phyloP scores from a whole-genome alignment of 2,113 vertebrate species.

The Anhinga anhinga region DNA sequence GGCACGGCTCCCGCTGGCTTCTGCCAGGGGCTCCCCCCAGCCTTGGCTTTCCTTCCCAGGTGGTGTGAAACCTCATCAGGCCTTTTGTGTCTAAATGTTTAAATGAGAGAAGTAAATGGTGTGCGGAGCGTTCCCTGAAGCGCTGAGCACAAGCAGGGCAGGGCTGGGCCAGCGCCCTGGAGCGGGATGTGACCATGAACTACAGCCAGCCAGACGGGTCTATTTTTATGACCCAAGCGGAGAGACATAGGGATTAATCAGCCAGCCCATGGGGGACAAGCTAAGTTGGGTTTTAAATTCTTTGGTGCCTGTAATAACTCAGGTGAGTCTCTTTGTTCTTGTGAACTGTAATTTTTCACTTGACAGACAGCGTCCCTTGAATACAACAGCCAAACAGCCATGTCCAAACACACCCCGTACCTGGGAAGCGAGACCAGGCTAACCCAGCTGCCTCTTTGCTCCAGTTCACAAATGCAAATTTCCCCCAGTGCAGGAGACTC shows the following conservation, averaged over 20 bases:
- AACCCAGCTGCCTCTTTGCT: not conserved
- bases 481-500: not conserved
- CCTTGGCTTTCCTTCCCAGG: not conserved
- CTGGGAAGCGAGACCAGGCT: fast-evolving
- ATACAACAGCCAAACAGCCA: not conserved
- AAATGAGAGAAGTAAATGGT: fast-evolving
- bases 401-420: not conserved
- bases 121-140: not conserved
- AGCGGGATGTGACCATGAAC: not conserved
- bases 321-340: slow-evolving; percentile 54
- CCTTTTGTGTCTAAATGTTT: not conserved
- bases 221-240: not conserved
- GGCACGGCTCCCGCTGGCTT: not conserved
- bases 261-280: not conserved
- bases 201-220: not conserved
- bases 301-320: slow-evolving; percentile 3
- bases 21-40: not conserved
- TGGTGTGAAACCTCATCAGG: fast-evolving
- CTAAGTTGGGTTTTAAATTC: not conserved
- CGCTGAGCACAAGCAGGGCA: not conserved
- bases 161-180: not conserved
- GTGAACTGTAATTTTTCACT: not conserved
- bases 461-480: fast-evolving
- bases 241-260: not conserved
- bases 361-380: not conserved